These are phyloP conservation scores for Globodera rostochiensis DNA, from an alignment of 1,140 invertebrate species.

Conservation along the genomic window DNA sequence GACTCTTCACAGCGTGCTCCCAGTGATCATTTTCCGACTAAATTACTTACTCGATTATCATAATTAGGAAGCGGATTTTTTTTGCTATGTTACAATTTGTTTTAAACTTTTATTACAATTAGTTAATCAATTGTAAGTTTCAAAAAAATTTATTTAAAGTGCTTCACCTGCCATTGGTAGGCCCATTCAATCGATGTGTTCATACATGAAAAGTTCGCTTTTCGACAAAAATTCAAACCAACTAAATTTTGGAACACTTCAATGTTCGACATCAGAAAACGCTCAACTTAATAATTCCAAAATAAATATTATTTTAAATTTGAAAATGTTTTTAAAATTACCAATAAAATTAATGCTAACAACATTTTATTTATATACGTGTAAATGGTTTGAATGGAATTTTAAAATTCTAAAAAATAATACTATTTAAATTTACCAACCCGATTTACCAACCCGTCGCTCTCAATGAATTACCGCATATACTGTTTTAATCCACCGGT, in stretches of 20 bases:
- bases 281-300: background rate
- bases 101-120: background rate
- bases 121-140: background rate
- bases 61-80: too few relatives aligned
- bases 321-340: conserved; percentile 19
- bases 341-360: conserved; percentile 17
- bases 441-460: too few relatives aligned
- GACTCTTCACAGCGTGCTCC: conserved; percentile 20
- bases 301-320: background rate
- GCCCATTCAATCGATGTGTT: conserved; percentile 21
- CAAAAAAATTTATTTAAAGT: background rate
- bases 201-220: conserved; percentile 12
- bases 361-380: background rate
- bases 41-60: background rate
- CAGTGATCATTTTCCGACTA: conserved; percentile 30
- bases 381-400: too few relatives aligned
- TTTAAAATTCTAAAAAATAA: background rate
- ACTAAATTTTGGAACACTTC: conserved; percentile 26
- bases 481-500: too few relatives aligned
- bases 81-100: too few relatives aligned
- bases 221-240: conserved; percentile 22
- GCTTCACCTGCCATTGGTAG: conserved; percentile 14
- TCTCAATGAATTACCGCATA: conserved; percentile 8
- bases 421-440: conserved; percentile 1
- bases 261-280: conserved; percentile 30